These are phyloP conservation scores for Prochilodus magdalenae DNA, from an alignment of 2,113 vertebrate species.

Conservation along the genomic window DNA sequence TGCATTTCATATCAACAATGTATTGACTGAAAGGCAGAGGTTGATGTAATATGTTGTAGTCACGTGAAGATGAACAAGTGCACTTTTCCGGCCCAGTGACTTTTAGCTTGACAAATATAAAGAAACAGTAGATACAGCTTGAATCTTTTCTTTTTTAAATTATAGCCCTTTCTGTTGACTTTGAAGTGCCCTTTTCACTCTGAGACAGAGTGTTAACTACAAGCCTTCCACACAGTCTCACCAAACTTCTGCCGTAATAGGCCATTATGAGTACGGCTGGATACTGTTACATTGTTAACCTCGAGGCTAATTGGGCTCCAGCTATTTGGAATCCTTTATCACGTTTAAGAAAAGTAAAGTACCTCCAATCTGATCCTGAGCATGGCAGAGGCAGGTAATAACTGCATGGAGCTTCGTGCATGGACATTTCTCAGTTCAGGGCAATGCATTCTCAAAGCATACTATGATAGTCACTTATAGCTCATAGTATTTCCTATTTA, in stretches of 20 bases:
- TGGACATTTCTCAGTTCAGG: neutral
- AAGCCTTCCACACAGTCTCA: slow-evolving; percentile 53
- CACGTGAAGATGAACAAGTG: too few species aligned
- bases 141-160: neutral
- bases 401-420: slow-evolving; percentile 26
- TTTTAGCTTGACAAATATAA: neutral
- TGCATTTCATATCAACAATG: too few species aligned
- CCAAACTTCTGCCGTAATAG: slow-evolving; percentile 70
- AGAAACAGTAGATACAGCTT: neutral
- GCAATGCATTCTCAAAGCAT: neutral
- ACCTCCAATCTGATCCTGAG: slow-evolving; percentile 22
- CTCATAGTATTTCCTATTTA: neutral
- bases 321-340: slow-evolving; percentile 69
- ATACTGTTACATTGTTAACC: slow-evolving; percentile 73
- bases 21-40: too few species aligned
- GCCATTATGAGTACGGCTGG: slow-evolving; percentile 72
- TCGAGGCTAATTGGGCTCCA: slow-evolving; percentile 74
- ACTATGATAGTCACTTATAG: neutral
- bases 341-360: slow-evolving; percentile 64
- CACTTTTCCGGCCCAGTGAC: too few species aligned
- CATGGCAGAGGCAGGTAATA: slow-evolving; percentile 17
- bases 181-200: slow-evolving; percentile 7
- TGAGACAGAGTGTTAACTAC: neutral
- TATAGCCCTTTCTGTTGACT: neutral
- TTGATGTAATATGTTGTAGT: too few species aligned